These are phyloP conservation scores for Copidosoma aretas DNA, from an alignment of 2,888 invertebrate genomes.

Conservation along the genomic window DNA sequence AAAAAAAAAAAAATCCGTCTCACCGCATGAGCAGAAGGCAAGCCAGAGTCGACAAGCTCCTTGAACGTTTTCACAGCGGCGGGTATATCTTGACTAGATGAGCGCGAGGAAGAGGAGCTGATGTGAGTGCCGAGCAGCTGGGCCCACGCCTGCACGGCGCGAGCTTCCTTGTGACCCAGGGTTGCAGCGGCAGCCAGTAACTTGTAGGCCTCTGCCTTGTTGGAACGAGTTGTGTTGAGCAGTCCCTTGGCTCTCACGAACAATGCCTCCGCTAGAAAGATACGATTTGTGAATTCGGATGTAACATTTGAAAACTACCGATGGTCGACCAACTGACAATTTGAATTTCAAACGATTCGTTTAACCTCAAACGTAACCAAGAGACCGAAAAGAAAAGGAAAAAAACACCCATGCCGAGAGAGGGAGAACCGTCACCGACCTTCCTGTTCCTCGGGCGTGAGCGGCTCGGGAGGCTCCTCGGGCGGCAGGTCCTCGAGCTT, in stretches of 20 bases:
- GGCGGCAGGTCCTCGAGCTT: conserved; percentile 57
- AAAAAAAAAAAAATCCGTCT: not conserved
- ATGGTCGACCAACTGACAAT: no score
- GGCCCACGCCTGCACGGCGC: conserved; percentile 87
- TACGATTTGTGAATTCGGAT: no score
- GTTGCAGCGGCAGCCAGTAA: conserved; percentile 81
- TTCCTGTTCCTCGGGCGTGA: conserved; percentile 73
- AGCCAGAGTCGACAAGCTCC: conserved; percentile 76
- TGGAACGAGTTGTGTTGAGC: conserved; percentile 75
- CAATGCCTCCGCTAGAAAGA: conserved; percentile 76
- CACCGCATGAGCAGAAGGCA: conserved; percentile 90
- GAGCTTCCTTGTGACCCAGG: conserved; percentile 80
- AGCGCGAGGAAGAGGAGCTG: conserved; percentile 46
- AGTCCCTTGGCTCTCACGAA: conserved; percentile 76
- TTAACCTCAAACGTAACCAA: not conserved
- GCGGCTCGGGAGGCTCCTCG: conserved; percentile 65
- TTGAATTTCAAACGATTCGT: no score
- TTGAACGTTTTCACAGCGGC: conserved; percentile 80
- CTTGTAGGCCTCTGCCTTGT: conserved; percentile 77
- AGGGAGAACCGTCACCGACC: conserved; percentile 66
- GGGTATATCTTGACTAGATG: conserved; percentile 73
- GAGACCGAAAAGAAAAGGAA: not conserved
- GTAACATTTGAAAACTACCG: no score
- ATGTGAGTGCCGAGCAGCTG: conserved; percentile 83
- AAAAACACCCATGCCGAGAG: no score